Evolutionary conservation across 30 jellyfish, hydroid and myxozoan species (phyloP).

Genomic region (Pelagia noctiluca): DNA sequence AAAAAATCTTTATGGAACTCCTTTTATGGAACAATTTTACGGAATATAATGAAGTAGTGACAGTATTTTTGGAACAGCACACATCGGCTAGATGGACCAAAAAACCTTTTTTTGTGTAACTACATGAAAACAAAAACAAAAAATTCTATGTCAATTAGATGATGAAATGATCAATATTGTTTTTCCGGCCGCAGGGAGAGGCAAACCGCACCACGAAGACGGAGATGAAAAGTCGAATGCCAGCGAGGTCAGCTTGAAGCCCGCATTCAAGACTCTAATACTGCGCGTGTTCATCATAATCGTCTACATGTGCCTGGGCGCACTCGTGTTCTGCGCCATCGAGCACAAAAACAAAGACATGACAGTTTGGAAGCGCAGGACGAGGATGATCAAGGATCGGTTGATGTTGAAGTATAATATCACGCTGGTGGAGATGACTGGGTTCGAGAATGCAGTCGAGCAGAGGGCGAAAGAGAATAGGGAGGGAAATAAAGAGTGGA

Average conservation of each 20-base stretch:
- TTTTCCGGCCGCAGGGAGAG: slow-evolving; percentile 30
- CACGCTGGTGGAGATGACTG: slow-evolving; percentile 39
- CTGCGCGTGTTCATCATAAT: slow-evolving; percentile 82
- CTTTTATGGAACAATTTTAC: too few species aligned
- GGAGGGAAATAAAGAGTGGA: slow-evolving; percentile 76
- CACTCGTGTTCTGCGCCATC: slow-evolving; percentile 87
- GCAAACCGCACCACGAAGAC: slow-evolving; percentile 22
- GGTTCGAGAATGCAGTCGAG: slow-evolving; percentile 60
- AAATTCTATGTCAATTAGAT: neutral
- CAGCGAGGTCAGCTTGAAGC: slow-evolving; percentile 70
- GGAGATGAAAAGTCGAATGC: slow-evolving; percentile 11
- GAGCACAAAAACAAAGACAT: slow-evolving; percentile 71
- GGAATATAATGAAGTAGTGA: too few species aligned
- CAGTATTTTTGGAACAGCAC: too few species aligned
- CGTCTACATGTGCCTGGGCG: slow-evolving; percentile 87
- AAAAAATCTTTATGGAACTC: too few species aligned
- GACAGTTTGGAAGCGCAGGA: slow-evolving; percentile 59
- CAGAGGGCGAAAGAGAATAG: slow-evolving; percentile 40
- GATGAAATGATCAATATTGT: slow-evolving; percentile 19
- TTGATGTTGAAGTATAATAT: slow-evolving; percentile 64
- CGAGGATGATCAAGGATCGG: slow-evolving; percentile 14
- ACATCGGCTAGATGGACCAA: too few species aligned
- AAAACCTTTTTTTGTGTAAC: too few species aligned
- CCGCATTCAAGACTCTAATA: slow-evolving; percentile 78
- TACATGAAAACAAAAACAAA: too few species aligned